These are phyloP conservation scores for Porites australiensis DNA, from an alignment of 64 coral and sea anemone genomes.

Conservation along the genomic window DNA sequence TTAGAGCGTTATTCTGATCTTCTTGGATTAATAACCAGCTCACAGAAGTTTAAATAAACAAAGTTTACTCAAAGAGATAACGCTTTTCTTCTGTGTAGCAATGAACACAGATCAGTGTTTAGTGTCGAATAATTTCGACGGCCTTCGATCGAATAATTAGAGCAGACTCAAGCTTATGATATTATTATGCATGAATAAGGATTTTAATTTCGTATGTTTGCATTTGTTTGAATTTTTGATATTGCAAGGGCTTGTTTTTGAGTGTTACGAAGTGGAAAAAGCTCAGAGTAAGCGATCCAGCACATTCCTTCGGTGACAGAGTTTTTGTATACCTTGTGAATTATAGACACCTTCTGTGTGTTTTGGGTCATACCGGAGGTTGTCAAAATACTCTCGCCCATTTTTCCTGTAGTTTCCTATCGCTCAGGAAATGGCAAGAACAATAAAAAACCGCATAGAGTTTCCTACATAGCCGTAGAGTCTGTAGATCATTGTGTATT, in stretches of 20 bases:
- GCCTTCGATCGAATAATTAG: constrained; percentile 4
- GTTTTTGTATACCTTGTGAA: neutral
- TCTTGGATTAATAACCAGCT: constrained; percentile 11
- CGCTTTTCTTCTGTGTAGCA: neutral
- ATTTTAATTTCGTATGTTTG: neutral
- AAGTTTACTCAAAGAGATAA: neutral
- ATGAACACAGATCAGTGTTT: neutral
- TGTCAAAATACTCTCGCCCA: neutral
- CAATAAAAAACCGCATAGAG: constrained; percentile 16
- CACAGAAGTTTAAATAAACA: constrained; percentile 16
- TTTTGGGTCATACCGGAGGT: neutral
- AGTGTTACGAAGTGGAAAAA: neutral
- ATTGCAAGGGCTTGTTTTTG: neutral
- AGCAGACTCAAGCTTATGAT: neutral
- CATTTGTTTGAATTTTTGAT: constrained; percentile 38
- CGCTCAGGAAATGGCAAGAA: constrained; percentile 30
- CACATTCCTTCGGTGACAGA: neutral
- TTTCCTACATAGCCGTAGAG: constrained; percentile 34
- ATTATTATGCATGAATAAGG: too few relatives aligned
- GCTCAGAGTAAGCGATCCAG: neutral
- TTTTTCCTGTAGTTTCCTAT: constrained; percentile 13
- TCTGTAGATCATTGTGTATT: neutral
- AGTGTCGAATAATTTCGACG: neutral
- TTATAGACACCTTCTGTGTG: neutral
- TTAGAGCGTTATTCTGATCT: neutral